phyloP scores from a whole-genome alignment of 2,113 vertebrate species.

The Silurus glanis region DNA sequence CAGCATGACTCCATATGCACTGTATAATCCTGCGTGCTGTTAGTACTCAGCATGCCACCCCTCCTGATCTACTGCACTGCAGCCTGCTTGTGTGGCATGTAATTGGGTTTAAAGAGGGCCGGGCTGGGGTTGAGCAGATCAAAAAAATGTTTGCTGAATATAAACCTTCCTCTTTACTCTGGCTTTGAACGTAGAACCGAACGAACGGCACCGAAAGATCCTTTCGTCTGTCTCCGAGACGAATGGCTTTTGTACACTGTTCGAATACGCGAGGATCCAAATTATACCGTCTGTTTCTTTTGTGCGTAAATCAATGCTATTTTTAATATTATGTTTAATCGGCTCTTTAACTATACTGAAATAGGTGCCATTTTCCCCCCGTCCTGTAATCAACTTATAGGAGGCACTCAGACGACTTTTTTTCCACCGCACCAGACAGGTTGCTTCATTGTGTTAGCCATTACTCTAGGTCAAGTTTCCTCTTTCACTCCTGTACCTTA shows the following conservation, averaged over 20 bases:
- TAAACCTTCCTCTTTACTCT: neutral
- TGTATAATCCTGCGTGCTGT: constrained; percentile 24
- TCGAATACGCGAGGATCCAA: neutral
- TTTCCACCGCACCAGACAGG: neutral
- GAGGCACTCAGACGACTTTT: neutral
- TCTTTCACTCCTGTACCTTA: constrained; percentile 1
- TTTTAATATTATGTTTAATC: too few relatives aligned
- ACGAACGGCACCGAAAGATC: neutral
- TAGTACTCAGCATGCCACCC: constrained; percentile 25
- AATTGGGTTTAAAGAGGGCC: constrained; percentile 49
- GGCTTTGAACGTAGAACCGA: neutral
- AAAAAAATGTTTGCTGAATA: constrained; percentile 26
- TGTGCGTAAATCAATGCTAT: constrained; percentile 24
- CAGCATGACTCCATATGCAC: constrained; percentile 8
- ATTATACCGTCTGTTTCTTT: neutral
- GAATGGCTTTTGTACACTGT: neutral
- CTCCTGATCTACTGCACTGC: constrained; percentile 45
- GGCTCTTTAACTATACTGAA: neutral
- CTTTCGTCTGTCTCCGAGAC: neutral
- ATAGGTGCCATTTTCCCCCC: neutral
- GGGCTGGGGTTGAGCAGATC: constrained; percentile 28
- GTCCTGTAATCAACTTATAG: neutral
- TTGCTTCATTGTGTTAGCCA: neutral
- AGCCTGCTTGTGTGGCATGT: constrained; percentile 51
- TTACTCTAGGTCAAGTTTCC: constrained; percentile 8